A percentile compares a stretch with the other conserved stretches of the same genome.
These are phyloP conservation scores for Aleiodes alternator DNA, from an alignment of 2,888 invertebrate genomes.

Conservation along the genomic window DNA sequence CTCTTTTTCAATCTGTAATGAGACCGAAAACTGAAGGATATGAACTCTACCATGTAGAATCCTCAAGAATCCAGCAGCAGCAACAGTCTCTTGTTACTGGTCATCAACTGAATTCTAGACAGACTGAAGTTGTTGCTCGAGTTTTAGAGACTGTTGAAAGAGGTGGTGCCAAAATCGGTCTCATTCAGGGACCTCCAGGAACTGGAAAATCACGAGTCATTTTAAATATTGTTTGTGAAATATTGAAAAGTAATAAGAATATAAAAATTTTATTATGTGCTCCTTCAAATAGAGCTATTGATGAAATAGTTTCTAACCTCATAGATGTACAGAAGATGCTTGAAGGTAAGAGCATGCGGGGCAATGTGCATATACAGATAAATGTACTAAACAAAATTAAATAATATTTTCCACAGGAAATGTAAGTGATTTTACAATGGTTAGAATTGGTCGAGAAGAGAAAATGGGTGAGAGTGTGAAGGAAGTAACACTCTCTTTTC, in stretches of 20 bases:
- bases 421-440: conserved; percentile 78
- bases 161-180: conserved; percentile 80
- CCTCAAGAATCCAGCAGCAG: conserved; percentile 21
- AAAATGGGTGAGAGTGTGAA: conserved; percentile 79
- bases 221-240: conserved; percentile 83
- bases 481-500: conserved; percentile 78
- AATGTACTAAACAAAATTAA: conserved; percentile 8
- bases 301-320: conserved; percentile 84
- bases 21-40: conserved; percentile 78
- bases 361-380: background rate
- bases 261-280: conserved; percentile 87
- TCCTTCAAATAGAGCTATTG: conserved; percentile 91
- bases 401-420: conserved; percentile 20
- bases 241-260: conserved; percentile 77
- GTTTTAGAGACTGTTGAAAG: conserved; percentile 76
- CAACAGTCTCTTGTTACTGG: conserved; percentile 48
- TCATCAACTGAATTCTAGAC: conserved; percentile 78
- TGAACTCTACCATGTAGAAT: conserved; percentile 54
- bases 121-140: conserved; percentile 79
- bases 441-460: conserved; percentile 82
- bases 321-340: conserved; percentile 76
- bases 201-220: conserved; percentile 92
- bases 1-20: conserved; percentile 78
- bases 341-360: background rate
- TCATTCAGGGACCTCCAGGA: conserved; percentile 89